Conservation (phyloP, 2,113 vertebrate genomes). For the Dicaeum eximium region DNA sequence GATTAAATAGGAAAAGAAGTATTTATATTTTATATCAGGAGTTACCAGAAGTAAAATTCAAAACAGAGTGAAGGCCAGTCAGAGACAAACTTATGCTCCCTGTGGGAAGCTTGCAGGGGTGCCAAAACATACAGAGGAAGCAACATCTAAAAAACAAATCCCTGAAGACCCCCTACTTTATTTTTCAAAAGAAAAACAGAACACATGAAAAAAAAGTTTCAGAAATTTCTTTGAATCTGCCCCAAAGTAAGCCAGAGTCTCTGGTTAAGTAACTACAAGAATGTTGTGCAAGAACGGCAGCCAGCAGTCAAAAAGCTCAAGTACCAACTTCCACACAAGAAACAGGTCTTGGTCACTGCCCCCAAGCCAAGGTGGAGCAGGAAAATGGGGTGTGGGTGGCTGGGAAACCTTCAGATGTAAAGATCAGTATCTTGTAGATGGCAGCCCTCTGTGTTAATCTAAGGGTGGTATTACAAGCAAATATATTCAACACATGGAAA, state of each 20-base stretch:
- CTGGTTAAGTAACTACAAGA: neutral
- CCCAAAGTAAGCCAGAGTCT: neutral
- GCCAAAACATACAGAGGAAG: slow-evolving; percentile 41
- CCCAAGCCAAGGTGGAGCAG: neutral
- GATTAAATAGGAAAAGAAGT: neutral
- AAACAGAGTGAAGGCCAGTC: neutral
- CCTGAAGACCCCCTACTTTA: neutral
- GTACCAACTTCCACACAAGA: neutral
- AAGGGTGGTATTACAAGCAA: neutral
- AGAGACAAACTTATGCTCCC: neutral
- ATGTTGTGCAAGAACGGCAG: neutral
- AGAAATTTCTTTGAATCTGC: neutral
- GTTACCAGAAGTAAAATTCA: slow-evolving; percentile 4
- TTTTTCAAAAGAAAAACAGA: neutral
- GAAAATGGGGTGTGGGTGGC: neutral
- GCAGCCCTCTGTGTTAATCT: neutral
- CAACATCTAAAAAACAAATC: neutral
- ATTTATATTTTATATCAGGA: neutral
- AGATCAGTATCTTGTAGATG: neutral
- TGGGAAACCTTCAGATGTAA: neutral
- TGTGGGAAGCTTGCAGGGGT: neutral
- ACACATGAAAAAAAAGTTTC: neutral
- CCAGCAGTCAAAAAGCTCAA: neutral
- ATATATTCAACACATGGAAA: neutral
- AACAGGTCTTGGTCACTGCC: neutral